phyloP scores from a whole-genome alignment of 1,140 invertebrate genomes.

The Physella acuta region DNA sequence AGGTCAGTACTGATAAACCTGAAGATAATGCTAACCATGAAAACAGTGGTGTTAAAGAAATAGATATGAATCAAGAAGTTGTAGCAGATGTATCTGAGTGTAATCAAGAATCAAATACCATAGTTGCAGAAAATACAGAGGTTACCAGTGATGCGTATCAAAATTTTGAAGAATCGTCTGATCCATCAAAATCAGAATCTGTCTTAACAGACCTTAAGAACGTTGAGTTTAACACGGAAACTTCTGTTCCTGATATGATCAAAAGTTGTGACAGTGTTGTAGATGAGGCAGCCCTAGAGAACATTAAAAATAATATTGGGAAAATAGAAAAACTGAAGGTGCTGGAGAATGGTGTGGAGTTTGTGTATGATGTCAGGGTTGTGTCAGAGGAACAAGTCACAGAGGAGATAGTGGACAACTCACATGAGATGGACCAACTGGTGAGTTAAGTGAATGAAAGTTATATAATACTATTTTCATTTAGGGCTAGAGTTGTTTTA shows the following conservation, averaged over 20 bases:
- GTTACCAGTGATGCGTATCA: too few relatives aligned
- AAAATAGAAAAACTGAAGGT: constrained; percentile 6
- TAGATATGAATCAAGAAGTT: neutral
- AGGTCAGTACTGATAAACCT: neutral
- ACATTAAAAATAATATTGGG: neutral
- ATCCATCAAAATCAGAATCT: too few relatives aligned
- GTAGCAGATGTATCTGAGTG: neutral
- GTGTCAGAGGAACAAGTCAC: constrained; percentile 14
- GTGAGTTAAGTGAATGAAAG: too few relatives aligned
- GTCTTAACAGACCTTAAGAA: neutral
- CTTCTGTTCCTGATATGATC: neutral
- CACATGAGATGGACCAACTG: neutral
- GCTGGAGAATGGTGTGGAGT: constrained; percentile 20
- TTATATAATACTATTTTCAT: too few relatives aligned
- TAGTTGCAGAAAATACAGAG: too few relatives aligned
- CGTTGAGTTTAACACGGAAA: neutral
- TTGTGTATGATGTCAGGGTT: constrained; percentile 24
- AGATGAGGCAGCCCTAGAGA: neutral
- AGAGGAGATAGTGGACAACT: constrained; percentile 15
- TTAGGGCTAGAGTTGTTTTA: too few relatives aligned
- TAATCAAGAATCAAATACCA: too few relatives aligned
- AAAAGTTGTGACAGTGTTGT: neutral
- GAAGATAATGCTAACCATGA: neutral
- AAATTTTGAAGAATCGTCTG: too few relatives aligned
- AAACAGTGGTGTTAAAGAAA: neutral